These are phyloP conservation scores for Eudyptes chrysolophus DNA, from an alignment of 2,113 vertebrate species.

Conservation along the genomic window DNA sequence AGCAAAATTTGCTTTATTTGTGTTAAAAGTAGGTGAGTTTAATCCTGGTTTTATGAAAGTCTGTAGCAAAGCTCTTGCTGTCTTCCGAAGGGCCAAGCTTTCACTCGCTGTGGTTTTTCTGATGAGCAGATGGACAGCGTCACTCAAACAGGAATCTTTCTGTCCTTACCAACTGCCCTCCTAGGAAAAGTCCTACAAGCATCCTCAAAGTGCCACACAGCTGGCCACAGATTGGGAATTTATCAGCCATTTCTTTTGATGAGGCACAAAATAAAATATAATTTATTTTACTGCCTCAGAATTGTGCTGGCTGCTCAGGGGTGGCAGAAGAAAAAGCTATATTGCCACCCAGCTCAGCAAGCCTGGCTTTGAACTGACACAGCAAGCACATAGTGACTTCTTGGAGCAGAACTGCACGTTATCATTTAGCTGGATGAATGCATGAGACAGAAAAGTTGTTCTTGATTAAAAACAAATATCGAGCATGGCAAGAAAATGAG, in stretches of 20 bases:
- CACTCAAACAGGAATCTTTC: neutral
- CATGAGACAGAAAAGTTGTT: conserved; percentile 44
- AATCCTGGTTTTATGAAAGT: neutral
- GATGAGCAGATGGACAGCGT: neutral
- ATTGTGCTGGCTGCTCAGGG: neutral
- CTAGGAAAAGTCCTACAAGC: neutral
- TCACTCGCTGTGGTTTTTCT: rapidly evolving
- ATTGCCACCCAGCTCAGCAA: neutral
- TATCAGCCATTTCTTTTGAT: neutral
- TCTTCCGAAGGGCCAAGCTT: neutral
- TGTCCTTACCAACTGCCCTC: neutral
- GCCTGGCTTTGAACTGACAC: neutral
- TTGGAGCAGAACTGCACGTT: neutral
- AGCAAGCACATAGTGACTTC: neutral
- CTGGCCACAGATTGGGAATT: neutral
- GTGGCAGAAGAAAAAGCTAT: neutral
- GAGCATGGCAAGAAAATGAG: conserved; percentile 50
- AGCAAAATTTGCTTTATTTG: neutral
- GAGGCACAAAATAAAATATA: neutral
- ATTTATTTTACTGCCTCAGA: neutral
- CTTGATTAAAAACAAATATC: conserved; percentile 68
- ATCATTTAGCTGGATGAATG: neutral
- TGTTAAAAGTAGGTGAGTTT: neutral
- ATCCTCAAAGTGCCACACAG: neutral
- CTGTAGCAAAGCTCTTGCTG: neutral